Conservation (phyloP, 2,888 invertebrate genomes). For the Chloroclystis v-ata region DNA sequence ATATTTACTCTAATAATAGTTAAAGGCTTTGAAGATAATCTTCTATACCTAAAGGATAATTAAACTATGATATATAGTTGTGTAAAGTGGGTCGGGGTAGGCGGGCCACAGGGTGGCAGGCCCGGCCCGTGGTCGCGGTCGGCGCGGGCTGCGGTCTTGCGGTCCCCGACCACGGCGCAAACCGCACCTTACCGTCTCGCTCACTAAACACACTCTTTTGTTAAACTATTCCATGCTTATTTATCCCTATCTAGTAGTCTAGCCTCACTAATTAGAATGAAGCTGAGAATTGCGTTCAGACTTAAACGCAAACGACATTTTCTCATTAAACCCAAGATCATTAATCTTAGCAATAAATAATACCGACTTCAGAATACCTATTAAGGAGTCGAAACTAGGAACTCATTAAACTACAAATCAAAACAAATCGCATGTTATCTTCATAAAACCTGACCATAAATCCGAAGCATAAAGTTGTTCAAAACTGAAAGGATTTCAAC, state of each 20-base stretch:
- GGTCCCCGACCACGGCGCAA: constrained; percentile 27
- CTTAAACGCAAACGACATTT: not conserved
- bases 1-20: too few relatives aligned
- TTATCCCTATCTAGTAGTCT: too few relatives aligned
- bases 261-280: not conserved
- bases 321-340: not conserved
- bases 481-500: constrained; percentile 20
- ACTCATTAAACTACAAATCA: constrained; percentile 4
- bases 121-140: constrained; percentile 45
- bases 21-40: too few relatives aligned
- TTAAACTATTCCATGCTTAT: constrained; percentile 8
- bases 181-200: constrained; percentile 31
- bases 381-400: constrained; percentile 3
- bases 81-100: constrained; percentile 24
- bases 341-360: constrained; percentile 3
- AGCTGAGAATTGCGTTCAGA: not conserved
- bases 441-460: constrained; percentile 17
- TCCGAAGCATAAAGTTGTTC: constrained; percentile 16
- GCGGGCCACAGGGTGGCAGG: constrained; percentile 32
- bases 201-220: constrained; percentile 42
- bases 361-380: constrained; percentile 4
- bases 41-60: too few relatives aligned
- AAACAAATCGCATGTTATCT: constrained; percentile 11
- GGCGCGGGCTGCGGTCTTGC: constrained; percentile 43
- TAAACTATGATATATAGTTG: too few relatives aligned